phyloP scores from a whole-genome alignment of 2,113 vertebrate species.

The Rousettus leschenaultii region DNA sequence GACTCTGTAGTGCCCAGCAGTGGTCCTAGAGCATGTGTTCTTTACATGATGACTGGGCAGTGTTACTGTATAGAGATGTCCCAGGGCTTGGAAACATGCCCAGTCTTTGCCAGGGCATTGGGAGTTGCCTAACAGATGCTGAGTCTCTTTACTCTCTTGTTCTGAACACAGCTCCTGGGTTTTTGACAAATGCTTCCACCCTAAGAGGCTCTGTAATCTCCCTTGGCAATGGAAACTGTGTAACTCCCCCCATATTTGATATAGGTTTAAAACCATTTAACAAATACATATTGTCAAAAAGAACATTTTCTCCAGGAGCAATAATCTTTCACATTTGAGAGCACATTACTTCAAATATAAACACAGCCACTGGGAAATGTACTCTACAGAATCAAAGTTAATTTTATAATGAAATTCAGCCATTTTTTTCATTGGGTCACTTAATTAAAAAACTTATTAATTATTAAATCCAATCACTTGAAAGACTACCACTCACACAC shows the following conservation, averaged over 20 bases:
- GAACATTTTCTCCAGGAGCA: slow-evolving; percentile 4
- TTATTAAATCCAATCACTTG: neutral
- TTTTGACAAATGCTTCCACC: neutral
- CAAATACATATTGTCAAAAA: neutral
- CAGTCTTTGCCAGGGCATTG: neutral
- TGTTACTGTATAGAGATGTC: neutral
- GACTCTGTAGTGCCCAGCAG: neutral
- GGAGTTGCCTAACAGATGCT: neutral
- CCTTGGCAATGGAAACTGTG: neutral
- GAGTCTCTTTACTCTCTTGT: neutral
- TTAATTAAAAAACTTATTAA: neutral
- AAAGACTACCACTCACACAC: neutral
- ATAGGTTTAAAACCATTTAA: neutral
- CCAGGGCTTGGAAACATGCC: neutral
- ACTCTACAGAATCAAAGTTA: neutral
- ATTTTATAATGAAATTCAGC: slow-evolving; percentile 33
- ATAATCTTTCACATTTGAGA: slow-evolving; percentile 2
- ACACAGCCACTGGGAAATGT: neutral
- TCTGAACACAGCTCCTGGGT: neutral
- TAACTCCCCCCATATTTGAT: neutral
- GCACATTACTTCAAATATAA: slow-evolving; percentile 18
- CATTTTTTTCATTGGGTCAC: neutral
- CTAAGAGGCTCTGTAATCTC: neutral
- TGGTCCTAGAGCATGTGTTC: neutral
- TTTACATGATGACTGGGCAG: neutral